A percentile compares a stretch with the other conserved stretches of the same genome.
These are phyloP conservation scores for Pelobates cultripes DNA, from an alignment of 2,797 vertebrate genomes.

Conservation along the genomic window DNA sequence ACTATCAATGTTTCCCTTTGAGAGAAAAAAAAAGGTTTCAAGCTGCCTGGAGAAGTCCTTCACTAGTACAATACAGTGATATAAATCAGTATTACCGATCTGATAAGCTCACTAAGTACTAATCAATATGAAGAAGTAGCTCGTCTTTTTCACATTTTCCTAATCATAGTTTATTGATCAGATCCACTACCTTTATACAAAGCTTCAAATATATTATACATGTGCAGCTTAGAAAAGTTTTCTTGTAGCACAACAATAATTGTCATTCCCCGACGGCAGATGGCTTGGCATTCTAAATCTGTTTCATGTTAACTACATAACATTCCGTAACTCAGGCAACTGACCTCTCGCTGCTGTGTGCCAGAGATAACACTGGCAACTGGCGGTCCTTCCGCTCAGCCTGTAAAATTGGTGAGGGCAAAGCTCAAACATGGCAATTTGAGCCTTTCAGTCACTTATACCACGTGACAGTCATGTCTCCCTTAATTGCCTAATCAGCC, in stretches of 20 bases:
- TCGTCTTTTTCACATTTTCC: conserved; percentile 26
- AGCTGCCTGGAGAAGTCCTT: neutral
- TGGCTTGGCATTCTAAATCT: conserved; percentile 14
- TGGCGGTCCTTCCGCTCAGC: conserved; percentile 9
- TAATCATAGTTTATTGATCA: conserved; percentile 40
- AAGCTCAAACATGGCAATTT: conserved; percentile 4
- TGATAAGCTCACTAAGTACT: conserved; percentile 11
- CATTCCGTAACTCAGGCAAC: neutral
- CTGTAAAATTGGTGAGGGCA: neutral
- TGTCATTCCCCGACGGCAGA: conserved; percentile 26
- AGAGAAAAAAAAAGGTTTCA: neutral
- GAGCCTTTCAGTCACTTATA: neutral
- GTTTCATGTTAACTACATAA: conserved; percentile 15
- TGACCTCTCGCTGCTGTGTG: conserved; percentile 33
- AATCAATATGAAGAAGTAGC: conserved; percentile 34
- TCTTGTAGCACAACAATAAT: conserved; percentile 18
- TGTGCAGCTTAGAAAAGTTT: conserved; percentile 13
- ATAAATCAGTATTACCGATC: conserved; percentile 5
- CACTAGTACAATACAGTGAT: neutral
- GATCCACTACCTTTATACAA: conserved; percentile 25
- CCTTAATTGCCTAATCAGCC: neutral
- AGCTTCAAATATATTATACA: conserved; percentile 18
- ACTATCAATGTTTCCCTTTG: neutral
- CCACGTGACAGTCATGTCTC: neutral
- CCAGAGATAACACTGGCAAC: conserved; percentile 22